Base-by-base conservation (phyloP, 2,888 invertebrate genomes). In the Tuta absoluta region DNA sequence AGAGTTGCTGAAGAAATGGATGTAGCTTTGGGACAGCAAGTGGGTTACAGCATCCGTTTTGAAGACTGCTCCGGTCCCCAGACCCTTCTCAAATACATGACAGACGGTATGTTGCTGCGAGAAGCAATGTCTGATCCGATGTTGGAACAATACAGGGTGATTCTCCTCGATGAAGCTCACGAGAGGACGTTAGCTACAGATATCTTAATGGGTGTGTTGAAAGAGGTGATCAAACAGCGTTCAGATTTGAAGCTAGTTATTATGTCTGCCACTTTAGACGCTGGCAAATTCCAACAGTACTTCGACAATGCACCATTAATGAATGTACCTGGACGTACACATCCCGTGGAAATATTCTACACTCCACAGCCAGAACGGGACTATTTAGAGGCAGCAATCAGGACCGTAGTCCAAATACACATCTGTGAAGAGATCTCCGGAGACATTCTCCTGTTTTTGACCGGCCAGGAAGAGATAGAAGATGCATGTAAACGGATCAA, bases 1-100 rank as follows among this genome's bases (percentile, higher is more conserved):
- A 93, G 99, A 84, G 99, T 99, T 0, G 98, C 99, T 0, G 99
- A 99, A 81, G 99, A 99, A 91, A 99, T 99, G 99, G 99, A 99
- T 84, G 99, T 99, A 0, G 95, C 95, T 7, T 86, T 99, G 7
- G 96, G 58, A 0, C 91, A 91, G 67, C 90, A 91, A 70, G 91
- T 91, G 0, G 91, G 91, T 10, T 91, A 90, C 76, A 89, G 98
- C 81, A 99, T 99, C 81, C 96, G 99, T 93, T 99, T 99, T 81
- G 99, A 99, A 87, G 99, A 99, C 89, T 99, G 99, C 81, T 98
- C 99, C 1, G 98, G 98, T 0, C 94, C 96, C 0, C 97, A 96
- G 80, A 99, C 99, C 0, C 93, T 98, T 33, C 92, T 99, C 0
- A 99, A 99, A 80, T 99, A 99, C 84, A 98, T 99, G 98, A 99